phyloP scores from a whole-genome alignment of 2,888 invertebrate genomes.

The Tachystola acroxantha region DNA sequence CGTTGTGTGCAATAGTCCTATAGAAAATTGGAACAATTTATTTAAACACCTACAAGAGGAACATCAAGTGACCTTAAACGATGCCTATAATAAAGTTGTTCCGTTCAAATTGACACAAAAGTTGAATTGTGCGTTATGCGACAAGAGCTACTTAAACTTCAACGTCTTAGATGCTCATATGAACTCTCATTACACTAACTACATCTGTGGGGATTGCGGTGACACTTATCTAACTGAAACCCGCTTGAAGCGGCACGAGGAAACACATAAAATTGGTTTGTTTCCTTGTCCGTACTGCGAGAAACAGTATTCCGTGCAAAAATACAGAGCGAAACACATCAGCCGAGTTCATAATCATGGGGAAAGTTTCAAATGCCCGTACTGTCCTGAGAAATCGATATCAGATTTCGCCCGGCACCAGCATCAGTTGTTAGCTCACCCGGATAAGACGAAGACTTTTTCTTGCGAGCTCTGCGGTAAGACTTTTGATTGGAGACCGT shows the following conservation, averaged over 20 bases:
- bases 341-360: slow-evolving; percentile 32
- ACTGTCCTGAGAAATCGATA: slow-evolving; percentile 37
- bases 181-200: slow-evolving; percentile 54
- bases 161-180: slow-evolving; percentile 48
- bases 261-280: slow-evolving; percentile 55
- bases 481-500: slow-evolving; percentile 54
- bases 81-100: slow-evolving; percentile 36
- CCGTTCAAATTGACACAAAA: slow-evolving; percentile 35
- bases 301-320: slow-evolving; percentile 54
- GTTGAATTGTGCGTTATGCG: slow-evolving; percentile 39
- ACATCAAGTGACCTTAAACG: slow-evolving; percentile 34
- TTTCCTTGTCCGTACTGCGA: slow-evolving; percentile 59
- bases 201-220: slow-evolving; percentile 51
- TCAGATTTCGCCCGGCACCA: slow-evolving; percentile 17
- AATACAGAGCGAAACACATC: slow-evolving; percentile 42
- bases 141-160: slow-evolving; percentile 28
- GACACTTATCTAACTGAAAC: slow-evolving; percentile 36
- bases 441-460: slow-evolving; percentile 28
- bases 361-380: slow-evolving; percentile 31
- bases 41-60: slow-evolving; percentile 37
- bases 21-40: slow-evolving; percentile 41
- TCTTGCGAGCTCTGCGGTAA: slow-evolving; percentile 57
- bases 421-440: slow-evolving; percentile 36
- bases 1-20: slow-evolving; percentile 26
- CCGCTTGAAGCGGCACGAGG: slow-evolving; percentile 46